Percentiles rank a stretch among this genome's conserved stretches.
These are phyloP conservation scores for Sporophila hypoxantha DNA, from an alignment of 2,113 vertebrate species.

Conservation along the genomic window DNA sequence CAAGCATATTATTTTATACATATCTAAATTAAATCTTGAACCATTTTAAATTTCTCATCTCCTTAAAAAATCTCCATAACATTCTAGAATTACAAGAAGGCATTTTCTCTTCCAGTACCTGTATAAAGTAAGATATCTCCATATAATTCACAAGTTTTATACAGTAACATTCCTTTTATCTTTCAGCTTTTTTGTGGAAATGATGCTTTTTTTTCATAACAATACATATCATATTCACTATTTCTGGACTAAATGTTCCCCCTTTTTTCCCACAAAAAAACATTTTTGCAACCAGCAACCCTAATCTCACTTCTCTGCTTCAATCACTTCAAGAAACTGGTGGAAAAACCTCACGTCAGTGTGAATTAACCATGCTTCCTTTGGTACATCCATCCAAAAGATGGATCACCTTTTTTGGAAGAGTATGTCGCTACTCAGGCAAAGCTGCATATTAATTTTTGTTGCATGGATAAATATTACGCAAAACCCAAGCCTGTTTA, in stretches of 20 bases:
- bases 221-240: neutral
- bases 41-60: constrained; percentile 16
- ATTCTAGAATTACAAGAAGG: neutral
- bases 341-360: neutral
- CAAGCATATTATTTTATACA: constrained; percentile 27
- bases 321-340: neutral
- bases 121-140: neutral
- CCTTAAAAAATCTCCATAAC: neutral
- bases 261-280: too few relatives aligned
- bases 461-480: neutral
- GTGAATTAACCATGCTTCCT: neutral
- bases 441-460: neutral
- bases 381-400: neutral
- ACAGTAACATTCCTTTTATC: neutral
- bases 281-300: neutral
- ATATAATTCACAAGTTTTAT: neutral
- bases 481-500: neutral
- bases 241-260: neutral
- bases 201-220: neutral
- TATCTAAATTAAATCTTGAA: constrained; percentile 68
- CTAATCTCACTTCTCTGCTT: neutral
- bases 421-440: neutral
- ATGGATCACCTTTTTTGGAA: neutral
- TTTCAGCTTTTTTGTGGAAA: neutral
- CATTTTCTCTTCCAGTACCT: neutral